These are phyloP conservation scores for Mionectes olivaceus DNA, from an alignment of 2,797 vertebrate species.

Conservation along the genomic window DNA sequence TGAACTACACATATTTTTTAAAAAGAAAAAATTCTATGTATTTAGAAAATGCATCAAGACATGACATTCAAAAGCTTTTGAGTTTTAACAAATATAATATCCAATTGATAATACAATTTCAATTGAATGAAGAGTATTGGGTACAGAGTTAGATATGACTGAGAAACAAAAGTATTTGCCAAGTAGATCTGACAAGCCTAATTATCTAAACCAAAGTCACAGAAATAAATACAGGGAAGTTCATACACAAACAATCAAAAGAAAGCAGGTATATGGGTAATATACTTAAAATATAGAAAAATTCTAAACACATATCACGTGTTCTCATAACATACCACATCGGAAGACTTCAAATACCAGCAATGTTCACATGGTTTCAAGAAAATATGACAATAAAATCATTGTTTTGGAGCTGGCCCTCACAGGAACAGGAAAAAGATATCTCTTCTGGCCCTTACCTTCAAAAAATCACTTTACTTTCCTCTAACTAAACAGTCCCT, in stretches of 20 bases:
- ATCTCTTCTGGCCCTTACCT: not conserved
- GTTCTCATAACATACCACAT: no score
- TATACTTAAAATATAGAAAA: not conserved
- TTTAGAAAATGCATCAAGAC: not conserved
- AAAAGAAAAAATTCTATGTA: not conserved
- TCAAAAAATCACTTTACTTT: not conserved
- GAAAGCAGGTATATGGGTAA: not conserved
- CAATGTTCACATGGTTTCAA: rapidly evolving
- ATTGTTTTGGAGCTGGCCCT: not conserved
- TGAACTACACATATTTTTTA: not conserved
- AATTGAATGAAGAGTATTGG: not conserved
- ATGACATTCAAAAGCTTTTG: not conserved
- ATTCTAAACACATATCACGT: not conserved
- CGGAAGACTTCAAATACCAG: not conserved
- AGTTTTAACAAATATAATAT: not conserved
- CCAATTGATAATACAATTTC: not conserved
- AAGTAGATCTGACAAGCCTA: not conserved
- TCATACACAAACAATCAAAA: not conserved
- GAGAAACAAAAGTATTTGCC: not conserved
- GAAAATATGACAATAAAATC: not conserved
- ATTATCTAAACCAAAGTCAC: not conserved
- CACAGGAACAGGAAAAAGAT: not conserved
- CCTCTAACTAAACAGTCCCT: not conserved
- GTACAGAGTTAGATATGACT: not conserved
- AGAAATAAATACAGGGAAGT: not conserved